Evolutionary conservation across 2,797 vertebrate genomes (phyloP).

Genomic region (Acridotheres tristis): DNA sequence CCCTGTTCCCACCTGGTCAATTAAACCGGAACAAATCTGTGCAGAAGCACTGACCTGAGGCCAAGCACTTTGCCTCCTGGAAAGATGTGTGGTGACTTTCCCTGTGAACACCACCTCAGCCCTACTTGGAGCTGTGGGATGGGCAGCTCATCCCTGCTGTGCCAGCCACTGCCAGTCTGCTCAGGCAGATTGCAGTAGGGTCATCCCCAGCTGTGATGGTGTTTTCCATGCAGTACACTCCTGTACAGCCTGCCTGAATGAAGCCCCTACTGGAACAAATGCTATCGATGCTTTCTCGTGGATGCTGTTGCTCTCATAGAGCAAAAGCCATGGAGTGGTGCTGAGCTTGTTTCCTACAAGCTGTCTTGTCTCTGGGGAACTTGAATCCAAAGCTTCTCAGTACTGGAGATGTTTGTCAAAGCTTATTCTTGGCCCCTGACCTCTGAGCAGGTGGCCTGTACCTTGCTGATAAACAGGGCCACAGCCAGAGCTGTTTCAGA

Average conservation of each 20-base stretch:
- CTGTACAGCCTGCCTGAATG: not conserved
- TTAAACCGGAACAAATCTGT: constrained; percentile 61
- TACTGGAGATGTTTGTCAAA: not conserved
- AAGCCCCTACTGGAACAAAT: not conserved
- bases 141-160: not conserved
- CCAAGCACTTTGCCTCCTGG: constrained; percentile 30
- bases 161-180: not conserved
- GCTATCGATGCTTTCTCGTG: accelerated
- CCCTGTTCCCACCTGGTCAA: constrained; percentile 60
- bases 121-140: not conserved
- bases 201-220: not conserved
- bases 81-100: not conserved
- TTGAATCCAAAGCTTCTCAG: not conserved
- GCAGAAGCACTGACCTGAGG: constrained; percentile 58
- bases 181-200: not conserved
- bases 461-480: not conserved
- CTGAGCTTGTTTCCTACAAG: not conserved
- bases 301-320: not conserved
- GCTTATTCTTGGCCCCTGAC: not conserved
- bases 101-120: not conserved
- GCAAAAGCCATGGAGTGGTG: not conserved
- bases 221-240: not conserved
- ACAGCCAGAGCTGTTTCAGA: not conserved
- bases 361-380: not conserved
- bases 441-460: not conserved